Evolutionary conservation across 2,113 vertebrate genomes (phyloP), one percentile per base, ranked within the genome.

Genomic region (Vulpes ferrilata): DNA sequence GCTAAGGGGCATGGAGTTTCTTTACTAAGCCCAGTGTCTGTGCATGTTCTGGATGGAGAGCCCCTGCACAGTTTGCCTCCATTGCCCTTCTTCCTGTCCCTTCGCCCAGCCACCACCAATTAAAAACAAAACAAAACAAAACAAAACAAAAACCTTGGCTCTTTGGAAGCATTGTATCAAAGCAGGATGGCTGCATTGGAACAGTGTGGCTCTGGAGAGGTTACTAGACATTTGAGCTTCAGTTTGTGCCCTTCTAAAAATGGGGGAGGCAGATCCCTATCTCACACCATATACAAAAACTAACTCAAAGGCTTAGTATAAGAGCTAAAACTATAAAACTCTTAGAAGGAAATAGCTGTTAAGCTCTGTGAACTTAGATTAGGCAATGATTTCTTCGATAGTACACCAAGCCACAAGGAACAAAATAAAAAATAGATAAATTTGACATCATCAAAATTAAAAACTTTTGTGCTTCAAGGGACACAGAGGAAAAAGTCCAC

Each of bases 311-410:
- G 62, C 73, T 73, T 88, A 73, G 62, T 32, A 19, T 53, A 71
- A 97, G 51, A 76, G 51, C 51, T 60, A 74, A 83, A 95, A n/a
- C 22, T 62, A 35, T 65, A 91, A 90, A 88, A 84, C 27, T 27
- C 74, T 64, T 87, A 80, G 76, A 91, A 90, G 86, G 73, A 85
- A 93, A 87, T 35, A 90, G 25, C 51, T 13, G 3, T 48, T 65
- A 74, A 67, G 94, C 64, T 90, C 69, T 64, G 43, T 78, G 64
- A 88, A 32, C 76, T 95, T 74, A 62, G 30, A 64, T 76, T 79
- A 81, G 84, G 20, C 27, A 74, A 6, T 85, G 0, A 19, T 76
- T 94, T 32, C n/a, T 69, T 71, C 86, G 79, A 30, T 65, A 59
- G 59, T 32, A 88, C 12, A 74, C 60, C 38, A 22, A 67, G 88